Evolutionary conservation across 2,797 vertebrate genomes (phyloP).

Genomic region (Pempheris klunzingeri): DNA sequence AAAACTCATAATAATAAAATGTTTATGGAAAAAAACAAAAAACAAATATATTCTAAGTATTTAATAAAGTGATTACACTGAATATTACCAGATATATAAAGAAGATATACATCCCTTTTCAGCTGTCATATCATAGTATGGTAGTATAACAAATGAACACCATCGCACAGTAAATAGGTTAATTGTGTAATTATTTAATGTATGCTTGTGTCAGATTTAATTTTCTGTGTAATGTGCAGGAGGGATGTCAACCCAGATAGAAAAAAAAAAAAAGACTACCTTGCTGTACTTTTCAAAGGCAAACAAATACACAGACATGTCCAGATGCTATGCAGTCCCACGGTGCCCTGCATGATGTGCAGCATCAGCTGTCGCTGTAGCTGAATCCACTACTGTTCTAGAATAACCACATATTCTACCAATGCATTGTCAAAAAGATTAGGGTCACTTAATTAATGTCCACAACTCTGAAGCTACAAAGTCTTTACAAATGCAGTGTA

Average conservation of each 20-base stretch:
- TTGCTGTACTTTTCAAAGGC: constrained; percentile 39
- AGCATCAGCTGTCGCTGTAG: constrained; percentile 50
- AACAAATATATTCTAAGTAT: too few species aligned
- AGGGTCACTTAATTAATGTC: constrained; percentile 15
- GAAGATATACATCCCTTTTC: neutral
- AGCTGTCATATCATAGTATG: neutral
- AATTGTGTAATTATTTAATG: neutral
- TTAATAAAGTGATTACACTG: too few species aligned
- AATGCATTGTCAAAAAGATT: neutral
- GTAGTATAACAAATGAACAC: neutral
- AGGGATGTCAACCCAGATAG: constrained; percentile 9
- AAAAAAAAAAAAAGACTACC: constrained; percentile 1
- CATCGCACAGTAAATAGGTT: neutral
- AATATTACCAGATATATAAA: neutral
- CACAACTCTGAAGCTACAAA: neutral
- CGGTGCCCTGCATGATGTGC: constrained; percentile 53
- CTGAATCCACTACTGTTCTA: constrained; percentile 31
- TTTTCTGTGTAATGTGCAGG: constrained; percentile 13
- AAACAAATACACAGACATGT: constrained; percentile 50
- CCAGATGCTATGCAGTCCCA: constrained; percentile 61
- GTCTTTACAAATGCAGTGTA: neutral
- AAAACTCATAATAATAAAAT: too few species aligned
- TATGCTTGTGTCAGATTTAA: constrained; percentile 6
- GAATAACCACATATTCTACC: constrained; percentile 21
- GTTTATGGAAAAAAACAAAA: too few species aligned